phyloP scores from a whole-genome alignment of 2,888 invertebrate species.

The Abrostola tripartita region DNA sequence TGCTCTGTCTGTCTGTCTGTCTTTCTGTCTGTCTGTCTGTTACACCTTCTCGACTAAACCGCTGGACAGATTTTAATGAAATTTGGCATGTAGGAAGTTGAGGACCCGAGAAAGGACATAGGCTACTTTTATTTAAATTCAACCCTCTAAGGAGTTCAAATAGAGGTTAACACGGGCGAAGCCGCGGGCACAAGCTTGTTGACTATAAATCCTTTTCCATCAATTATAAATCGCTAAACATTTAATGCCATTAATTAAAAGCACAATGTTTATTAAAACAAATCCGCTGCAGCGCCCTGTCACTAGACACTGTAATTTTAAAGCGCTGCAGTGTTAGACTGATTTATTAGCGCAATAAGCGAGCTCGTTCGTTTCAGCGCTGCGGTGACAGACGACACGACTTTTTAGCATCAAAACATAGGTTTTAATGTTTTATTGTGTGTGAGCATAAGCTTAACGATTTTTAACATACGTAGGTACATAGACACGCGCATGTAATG shows the following conservation, averaged over 20 bases:
- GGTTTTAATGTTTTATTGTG: neutral
- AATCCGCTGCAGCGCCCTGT: slow-evolving; percentile 30
- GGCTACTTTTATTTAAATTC: too few relatives aligned
- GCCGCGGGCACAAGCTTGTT: too few relatives aligned
- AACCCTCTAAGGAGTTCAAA: too few relatives aligned
- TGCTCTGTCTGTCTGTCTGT: too few relatives aligned
- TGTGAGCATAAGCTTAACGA: neutral
- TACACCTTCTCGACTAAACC: too few relatives aligned
- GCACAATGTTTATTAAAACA: slow-evolving; percentile 22
- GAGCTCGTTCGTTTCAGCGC: slow-evolving; percentile 42
- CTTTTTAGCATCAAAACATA: slow-evolving; percentile 15
- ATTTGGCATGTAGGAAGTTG: too few relatives aligned
- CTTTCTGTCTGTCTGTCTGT: too few relatives aligned
- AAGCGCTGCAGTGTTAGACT: slow-evolving; percentile 48
- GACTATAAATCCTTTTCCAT: neutral
- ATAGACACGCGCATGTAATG: too few relatives aligned
- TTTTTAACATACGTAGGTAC: neutral
- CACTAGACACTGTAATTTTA: slow-evolving; percentile 30
- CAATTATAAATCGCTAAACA: slow-evolving; percentile 10
- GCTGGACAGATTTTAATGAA: too few relatives aligned
- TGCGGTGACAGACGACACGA: slow-evolving; percentile 18
- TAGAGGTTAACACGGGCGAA: too few relatives aligned
- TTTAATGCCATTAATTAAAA: slow-evolving; percentile 2
- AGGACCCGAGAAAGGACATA: too few relatives aligned
- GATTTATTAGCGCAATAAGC: slow-evolving; percentile 66